Percentiles rank a stretch among this genome's conserved stretches.
Conservation (phyloP, 2,113 vertebrate species). For the Clinocottus analis region DNA sequence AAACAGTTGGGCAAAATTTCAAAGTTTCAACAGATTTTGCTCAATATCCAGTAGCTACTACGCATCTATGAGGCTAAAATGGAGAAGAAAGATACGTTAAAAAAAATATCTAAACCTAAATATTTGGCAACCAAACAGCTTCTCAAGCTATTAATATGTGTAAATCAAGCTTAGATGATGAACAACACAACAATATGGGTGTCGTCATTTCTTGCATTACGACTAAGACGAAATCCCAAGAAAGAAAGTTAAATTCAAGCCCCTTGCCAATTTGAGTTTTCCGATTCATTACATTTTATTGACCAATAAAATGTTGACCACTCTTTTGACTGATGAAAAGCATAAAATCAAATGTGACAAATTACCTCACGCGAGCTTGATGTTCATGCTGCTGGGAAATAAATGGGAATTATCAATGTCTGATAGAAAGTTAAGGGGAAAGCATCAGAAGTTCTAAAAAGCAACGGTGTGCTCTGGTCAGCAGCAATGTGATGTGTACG, state of each 20-base stretch:
- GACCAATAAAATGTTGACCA: neutral
- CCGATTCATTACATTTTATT: neutral
- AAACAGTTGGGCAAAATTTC: neutral
- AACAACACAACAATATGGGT: neutral
- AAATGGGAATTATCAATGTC: neutral
- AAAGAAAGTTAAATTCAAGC: no score
- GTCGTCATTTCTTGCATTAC: neutral
- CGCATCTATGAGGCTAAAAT: neutral
- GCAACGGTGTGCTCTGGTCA: neutral
- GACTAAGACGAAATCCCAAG: neutral
- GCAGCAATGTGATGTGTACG: conserved; percentile 7
- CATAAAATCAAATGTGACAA: neutral
- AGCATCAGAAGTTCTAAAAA: neutral
- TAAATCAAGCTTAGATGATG: neutral
- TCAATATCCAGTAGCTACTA: neutral
- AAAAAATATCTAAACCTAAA: no score
- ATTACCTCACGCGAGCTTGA: neutral
- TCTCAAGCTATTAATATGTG: neutral
- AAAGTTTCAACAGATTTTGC: neutral
- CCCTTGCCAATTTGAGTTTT: no score
- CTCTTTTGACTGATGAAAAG: no score
- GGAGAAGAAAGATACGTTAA: no score
- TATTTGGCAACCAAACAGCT: no score
- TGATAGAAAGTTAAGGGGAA: conserved; percentile 22
- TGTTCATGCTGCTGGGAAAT: neutral